phyloP scores from a whole-genome alignment of 2,888 invertebrate species.

The Cylloceria caligata region DNA sequence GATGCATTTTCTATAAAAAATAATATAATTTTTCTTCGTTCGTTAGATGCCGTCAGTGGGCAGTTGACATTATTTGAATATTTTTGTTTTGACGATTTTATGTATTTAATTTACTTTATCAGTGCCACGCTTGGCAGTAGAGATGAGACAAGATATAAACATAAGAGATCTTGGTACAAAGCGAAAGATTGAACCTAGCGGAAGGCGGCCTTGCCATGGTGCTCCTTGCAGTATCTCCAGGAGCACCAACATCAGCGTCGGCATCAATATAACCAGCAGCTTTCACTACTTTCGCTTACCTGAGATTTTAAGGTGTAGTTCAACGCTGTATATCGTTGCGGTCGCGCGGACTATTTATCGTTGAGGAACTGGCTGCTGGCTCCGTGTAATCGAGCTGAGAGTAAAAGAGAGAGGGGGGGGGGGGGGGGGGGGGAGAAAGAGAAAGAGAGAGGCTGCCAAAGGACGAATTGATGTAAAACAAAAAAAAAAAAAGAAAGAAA shows the following conservation, averaged over 20 bases:
- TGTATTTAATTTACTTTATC: background rate
- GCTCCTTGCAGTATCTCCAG: conserved; percentile 68
- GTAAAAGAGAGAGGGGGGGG: no score
- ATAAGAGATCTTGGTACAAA: conserved; percentile 6
- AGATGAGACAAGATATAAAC: background rate
- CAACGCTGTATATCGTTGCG: conserved; percentile 48
- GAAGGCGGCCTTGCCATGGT: conserved; percentile 66
- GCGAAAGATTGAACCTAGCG: conserved; percentile 67
- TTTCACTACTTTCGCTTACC: conserved; percentile 84
- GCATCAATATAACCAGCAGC: conserved; percentile 67
- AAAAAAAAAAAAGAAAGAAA: background rate
- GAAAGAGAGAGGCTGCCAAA: background rate
- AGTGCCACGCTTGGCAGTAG: background rate
- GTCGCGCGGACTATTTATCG: conserved; percentile 44
- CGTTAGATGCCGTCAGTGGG: no score
- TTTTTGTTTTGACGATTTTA: no score
- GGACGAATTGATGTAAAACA: background rate
- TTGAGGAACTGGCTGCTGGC: conserved; percentile 36
- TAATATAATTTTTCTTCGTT: no score
- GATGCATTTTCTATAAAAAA: no score
- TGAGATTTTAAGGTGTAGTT: conserved; percentile 79
- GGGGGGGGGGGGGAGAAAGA: no score
- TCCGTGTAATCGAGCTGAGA: conserved; percentile 2
- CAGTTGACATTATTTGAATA: no score
- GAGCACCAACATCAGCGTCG: conserved; percentile 48